Base-by-base conservation (phyloP, 2,113 vertebrate genomes). In the Aythya baeri region DNA sequence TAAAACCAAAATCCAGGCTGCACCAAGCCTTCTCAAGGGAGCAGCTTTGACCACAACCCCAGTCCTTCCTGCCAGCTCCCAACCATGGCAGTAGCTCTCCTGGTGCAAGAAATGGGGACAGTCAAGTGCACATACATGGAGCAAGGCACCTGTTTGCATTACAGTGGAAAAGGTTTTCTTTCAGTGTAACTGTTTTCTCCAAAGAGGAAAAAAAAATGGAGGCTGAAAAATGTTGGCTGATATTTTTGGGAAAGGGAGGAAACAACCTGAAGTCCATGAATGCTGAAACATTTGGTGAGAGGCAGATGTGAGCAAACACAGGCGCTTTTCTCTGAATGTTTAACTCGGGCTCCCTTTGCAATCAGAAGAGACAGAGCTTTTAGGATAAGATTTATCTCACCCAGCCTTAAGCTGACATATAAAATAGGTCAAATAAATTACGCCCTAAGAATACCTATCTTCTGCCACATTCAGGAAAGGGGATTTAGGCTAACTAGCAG, bases 1-100 rank as follows among this genome's bases (percentile, higher is more conserved):
- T 23, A 70, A 54, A 85, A 78, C 44, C n/a, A 66, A 95, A 97
- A 54, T 23, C n/a, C 68, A 79, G 94, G 58, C 83, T 22, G 9
- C 55, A 72, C 12, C 72, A 77, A 92, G 54, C 55, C n/a, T 15
- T 89, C 78, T 86, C 76, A 66, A 8, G 31, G 55, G 36, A 20
- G 36, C 38, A 79, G 63, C 70, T 77, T 50, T 83, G 82, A 80
- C 67, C 43, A 26, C 17, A 36, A 8, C 13, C 29, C 34, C 52
- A n/a, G 38, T 25, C 25, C 85, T 87, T 25, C 25, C 85, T 87
- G 44, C 70, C 82, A 82, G 49, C 14, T 44, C 62, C 16, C 0
- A 0, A 17, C 25, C 27, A 18, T 27, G 26, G 61, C 3, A 54
- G 32, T 3, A 72, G 23, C 36, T 71, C 21, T 44, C 26, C 9